These are phyloP conservation scores for Spodoptera exigua DNA, from an alignment of 2,888 invertebrate species.

Conservation along the genomic window DNA sequence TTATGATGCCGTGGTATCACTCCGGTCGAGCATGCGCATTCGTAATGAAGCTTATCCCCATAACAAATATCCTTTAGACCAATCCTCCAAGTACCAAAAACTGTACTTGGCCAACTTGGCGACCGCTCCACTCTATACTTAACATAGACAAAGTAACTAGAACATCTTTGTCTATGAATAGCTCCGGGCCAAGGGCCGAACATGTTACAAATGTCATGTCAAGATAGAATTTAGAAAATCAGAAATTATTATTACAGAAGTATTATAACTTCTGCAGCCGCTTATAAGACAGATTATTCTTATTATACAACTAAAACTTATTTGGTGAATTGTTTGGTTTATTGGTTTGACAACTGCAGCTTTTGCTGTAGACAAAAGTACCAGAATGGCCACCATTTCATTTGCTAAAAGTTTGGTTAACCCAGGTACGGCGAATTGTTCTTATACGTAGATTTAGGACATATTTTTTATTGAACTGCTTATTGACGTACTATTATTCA, in stretches of 20 bases:
- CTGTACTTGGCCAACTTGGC: slow-evolving; percentile 21
- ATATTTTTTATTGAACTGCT: neutral
- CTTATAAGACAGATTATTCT: slow-evolving; percentile 17
- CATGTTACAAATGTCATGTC: slow-evolving; percentile 2
- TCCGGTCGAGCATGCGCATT: too few relatives aligned
- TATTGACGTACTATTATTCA: neutral
- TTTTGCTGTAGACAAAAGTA: slow-evolving; percentile 58
- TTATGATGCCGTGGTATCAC: too few relatives aligned
- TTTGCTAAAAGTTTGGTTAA: slow-evolving; percentile 87
- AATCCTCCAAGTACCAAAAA: too few relatives aligned
- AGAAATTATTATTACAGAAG: slow-evolving; percentile 1
- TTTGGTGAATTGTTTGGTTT: slow-evolving; percentile 12
- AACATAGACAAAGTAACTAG: slow-evolving; percentile 1
- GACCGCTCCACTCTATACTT: slow-evolving; percentile 3
- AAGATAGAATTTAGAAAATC: neutral
- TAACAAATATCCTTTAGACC: too few relatives aligned
- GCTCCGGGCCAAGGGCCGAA: too few relatives aligned
- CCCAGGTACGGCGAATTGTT: slow-evolving; percentile 73
- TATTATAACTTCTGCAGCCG: slow-evolving; percentile 12
- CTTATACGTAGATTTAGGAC: too few relatives aligned
- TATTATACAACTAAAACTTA: slow-evolving; percentile 8
- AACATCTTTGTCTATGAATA: too few relatives aligned
- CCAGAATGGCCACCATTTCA: slow-evolving; percentile 82
- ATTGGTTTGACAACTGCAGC: slow-evolving; percentile 41
- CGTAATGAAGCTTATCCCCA: too few relatives aligned